phyloP scores from a whole-genome alignment of 1,140 invertebrate species.

The Hyphantria cunea region DNA sequence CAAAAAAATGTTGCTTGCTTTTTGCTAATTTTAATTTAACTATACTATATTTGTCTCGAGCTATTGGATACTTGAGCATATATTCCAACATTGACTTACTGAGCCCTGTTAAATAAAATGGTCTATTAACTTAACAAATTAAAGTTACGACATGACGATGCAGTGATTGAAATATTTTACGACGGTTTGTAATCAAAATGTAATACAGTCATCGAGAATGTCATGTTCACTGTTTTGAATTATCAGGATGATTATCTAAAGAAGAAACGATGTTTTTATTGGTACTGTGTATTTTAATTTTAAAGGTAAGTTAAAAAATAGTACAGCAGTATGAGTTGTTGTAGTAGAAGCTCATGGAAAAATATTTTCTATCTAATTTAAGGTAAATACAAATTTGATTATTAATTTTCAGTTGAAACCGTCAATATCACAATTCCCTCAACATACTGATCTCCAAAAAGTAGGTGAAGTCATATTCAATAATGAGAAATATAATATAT shows the following conservation, averaged over 20 bases:
- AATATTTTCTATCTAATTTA: no score
- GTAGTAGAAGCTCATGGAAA: no score
- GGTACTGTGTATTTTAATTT: conserved; percentile 12
- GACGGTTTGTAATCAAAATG: not conserved
- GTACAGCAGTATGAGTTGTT: no score
- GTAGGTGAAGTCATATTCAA: conserved; percentile 45
- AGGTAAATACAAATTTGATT: not conserved
- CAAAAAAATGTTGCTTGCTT: no score
- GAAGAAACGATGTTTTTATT: conserved; percentile 7
- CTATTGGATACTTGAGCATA: no score
- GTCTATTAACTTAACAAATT: no score
- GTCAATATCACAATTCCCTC: conserved; percentile 37
- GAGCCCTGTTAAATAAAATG: no score
- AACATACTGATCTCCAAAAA: conserved; percentile 62
- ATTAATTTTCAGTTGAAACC: conserved; percentile 35
- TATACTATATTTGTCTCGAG: no score
- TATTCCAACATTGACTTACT: conserved; percentile 1
- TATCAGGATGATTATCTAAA: not conserved
- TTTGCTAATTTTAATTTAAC: no score
- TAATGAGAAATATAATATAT: conserved; percentile 55
- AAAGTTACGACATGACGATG: not conserved
- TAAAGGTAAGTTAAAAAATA: conserved; percentile 13
- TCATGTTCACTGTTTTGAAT: not conserved
- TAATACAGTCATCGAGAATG: no score
- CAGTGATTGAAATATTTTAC: conserved; percentile 10